These are phyloP conservation scores for Oplegnathus fasciatus DNA, from an alignment of 2,113 vertebrate species.

Conservation along the genomic window DNA sequence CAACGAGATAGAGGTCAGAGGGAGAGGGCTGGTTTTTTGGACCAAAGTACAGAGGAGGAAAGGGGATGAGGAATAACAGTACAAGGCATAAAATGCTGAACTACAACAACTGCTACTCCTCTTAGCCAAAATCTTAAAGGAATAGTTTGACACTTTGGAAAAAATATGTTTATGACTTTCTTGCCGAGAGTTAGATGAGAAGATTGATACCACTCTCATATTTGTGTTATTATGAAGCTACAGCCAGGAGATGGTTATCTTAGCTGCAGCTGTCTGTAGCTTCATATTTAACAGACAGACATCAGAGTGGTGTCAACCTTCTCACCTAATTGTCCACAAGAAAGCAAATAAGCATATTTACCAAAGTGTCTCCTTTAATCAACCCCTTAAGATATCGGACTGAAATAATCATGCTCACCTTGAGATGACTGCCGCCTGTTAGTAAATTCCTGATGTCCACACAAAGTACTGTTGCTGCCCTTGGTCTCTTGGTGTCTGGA, in stretches of 20 bases:
- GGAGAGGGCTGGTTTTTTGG: neutral
- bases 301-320: neutral
- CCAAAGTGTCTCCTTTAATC: conserved; percentile 6
- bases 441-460: conserved; percentile 27
- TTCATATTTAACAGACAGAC: neutral
- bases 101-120: neutral
- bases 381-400: neutral
- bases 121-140: conserved; percentile 3
- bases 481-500: conserved; percentile 68
- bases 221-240: conserved; percentile 2
- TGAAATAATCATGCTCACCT: conserved; percentile 41
- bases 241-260: neutral
- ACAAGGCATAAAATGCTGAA: neutral
- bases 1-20: neutral
- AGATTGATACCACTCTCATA: neutral
- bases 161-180: neutral
- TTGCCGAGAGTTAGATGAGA: neutral
- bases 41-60: conserved; percentile 4
- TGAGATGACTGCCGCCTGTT: conserved; percentile 11
- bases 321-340: neutral
- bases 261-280: neutral
- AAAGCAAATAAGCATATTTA: neutral
- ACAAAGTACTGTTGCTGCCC: conserved; percentile 12
- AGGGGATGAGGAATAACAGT: neutral
- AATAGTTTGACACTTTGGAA: neutral